Base-by-base conservation (phyloP, 2,888 invertebrate genomes). In the Acrobasis repandana region DNA sequence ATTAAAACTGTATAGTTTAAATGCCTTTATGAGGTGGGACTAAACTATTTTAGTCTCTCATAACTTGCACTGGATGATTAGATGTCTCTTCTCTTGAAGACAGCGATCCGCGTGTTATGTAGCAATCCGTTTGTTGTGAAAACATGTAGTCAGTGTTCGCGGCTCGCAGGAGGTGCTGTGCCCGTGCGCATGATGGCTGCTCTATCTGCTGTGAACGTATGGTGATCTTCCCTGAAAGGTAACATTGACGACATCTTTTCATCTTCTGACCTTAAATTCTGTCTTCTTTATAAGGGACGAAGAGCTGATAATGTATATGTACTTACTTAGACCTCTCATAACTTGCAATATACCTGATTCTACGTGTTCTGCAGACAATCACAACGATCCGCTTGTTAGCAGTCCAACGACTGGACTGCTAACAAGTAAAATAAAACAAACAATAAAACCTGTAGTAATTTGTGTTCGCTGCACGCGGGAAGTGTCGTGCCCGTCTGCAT, bases 381-480 rank as follows among this genome's bases (percentile, higher is more conserved):
- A 28, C 8, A 28, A 28, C 28, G 28, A 28, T 28, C 28, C 28
- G 6, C 28, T 28, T 28, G 28, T 28, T 28, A 28, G 81, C 79
- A 79, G 75, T 69, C 67, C 77, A 82, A 73, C 74, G n/a, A n/a
- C n/a, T n/a, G n/a, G n/a, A n/a, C n/a, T n/a, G n/a, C n/a, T n/a
- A n/a, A n/a, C n/a, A n/a, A n/a, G n/a, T n/a, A n/a, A n/a, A n/a
- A n/a, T n/a, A n/a, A n/a, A n/a, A n/a, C n/a, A n/a, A n/a, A 72
- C 67, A 11, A 54, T 75, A 78, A 82, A 83, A 82, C 79, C 75
- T 80, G 77, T 77, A 81, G 73, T 79, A 81, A 87, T 90, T 88
- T 82, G 82, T 69, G 81, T 85, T 85, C 88, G 66, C 68, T 69
- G 77, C 87, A 87, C 88, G 86, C 78, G 77, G 74, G 63, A 72